These are phyloP conservation scores for Dromiciops gliroides DNA, from an alignment of 2,113 vertebrate species.

Conservation along the genomic window DNA sequence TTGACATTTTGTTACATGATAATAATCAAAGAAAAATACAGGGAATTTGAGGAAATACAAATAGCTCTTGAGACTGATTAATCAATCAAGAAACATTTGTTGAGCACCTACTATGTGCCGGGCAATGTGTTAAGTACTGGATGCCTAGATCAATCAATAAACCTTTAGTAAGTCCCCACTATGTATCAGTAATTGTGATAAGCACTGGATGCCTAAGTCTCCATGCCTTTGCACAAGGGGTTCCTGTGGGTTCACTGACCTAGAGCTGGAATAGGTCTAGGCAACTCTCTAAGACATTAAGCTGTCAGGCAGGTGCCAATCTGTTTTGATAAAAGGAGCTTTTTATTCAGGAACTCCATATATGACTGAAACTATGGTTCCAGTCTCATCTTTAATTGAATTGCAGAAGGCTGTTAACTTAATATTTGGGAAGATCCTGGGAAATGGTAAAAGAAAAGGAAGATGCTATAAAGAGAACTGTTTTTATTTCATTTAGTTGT, in stretches of 20 bases:
- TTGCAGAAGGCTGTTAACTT: neutral
- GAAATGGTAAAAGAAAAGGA: neutral
- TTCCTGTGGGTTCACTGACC: neutral
- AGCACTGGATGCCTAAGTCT: neutral
- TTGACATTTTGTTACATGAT: neutral
- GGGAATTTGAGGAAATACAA: neutral
- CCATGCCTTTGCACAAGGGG: neutral
- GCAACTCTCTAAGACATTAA: neutral
- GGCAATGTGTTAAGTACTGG: neutral
- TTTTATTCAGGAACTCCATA: neutral
- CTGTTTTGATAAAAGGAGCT: neutral
- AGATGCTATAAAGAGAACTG: neutral
- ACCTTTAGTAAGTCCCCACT: neutral
- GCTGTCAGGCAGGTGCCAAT: neutral
- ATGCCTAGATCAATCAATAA: neutral
- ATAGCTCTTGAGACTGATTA: neutral
- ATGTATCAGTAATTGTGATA: neutral
- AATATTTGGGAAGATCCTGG: neutral
- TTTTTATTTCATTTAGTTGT: neutral
- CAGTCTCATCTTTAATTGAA: neutral
- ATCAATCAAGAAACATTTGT: neutral
- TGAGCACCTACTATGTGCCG: neutral
- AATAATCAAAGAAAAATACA: neutral
- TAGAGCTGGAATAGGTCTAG: neutral
- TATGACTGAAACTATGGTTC: neutral